Evolutionary conservation across 2,888 invertebrate species (phyloP), one percentile per base, ranked within the genome.

Genomic region (Volucella bombylans): DNA sequence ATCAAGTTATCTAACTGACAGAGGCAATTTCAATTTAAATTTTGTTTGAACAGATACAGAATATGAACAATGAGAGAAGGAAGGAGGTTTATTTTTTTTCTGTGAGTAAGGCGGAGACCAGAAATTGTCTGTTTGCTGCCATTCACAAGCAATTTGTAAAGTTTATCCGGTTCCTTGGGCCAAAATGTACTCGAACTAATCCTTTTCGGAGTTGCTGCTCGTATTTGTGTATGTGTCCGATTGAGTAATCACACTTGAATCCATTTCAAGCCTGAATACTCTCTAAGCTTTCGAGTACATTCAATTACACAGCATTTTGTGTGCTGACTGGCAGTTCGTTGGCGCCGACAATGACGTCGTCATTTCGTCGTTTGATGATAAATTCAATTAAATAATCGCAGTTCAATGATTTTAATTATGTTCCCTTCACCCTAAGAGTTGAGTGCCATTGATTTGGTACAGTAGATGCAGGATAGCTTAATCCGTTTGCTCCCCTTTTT

Each of bases 311-410:
- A 76, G 72, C 72, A 71, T 61, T 57, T 68, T 81, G 85, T 71
- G 64, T 6, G 31, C 31, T 31, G 31, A 31, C 67, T 76, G 61
- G 11, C 62, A 62, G 45, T 76, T 61, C 71, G 31, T 6, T 6
- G 31, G 4, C 4, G 6, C 2, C 31, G 4, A 31, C 6, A 31
- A 0, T 31, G 31, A 31, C 31, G 31, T 31, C 31, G 31, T 6
- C 31, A 31, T 31, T 31, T 62, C 45, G 62, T 85, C 81, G 72
- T 74, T 86, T 78, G 67, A 82, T 74, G 69, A 83, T 87, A 82
- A 86, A 86, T 83, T 87, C 86, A 86, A 87, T 87, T 86, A 87
- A 87, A 86, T 77, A 87, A 87, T 87, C 81, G 81, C 87, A 87
- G 87, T 81, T 86, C 86, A 87, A 83, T 86, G 87, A 79, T 86